Evolutionary conservation across 2,797 vertebrate species (phyloP).

Genomic region (Parauchenoglanis ngamensis): DNA sequence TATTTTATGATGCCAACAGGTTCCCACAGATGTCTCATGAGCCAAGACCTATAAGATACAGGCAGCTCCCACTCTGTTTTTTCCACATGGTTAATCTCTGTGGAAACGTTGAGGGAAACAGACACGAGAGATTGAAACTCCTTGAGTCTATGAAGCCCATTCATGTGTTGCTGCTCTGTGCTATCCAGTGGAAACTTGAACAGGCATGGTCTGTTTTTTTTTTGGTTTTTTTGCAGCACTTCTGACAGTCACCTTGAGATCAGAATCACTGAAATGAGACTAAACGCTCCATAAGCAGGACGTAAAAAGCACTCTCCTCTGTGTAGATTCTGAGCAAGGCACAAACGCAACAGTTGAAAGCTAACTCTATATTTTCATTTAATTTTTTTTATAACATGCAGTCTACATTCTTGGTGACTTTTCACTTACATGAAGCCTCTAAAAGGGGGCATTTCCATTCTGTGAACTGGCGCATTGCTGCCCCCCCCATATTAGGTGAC

Average conservation of each 20-base stretch:
- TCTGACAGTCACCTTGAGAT: slow-evolving; percentile 24
- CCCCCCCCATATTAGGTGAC: neutral
- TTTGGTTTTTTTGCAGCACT: slow-evolving; percentile 9
- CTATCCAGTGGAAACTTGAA: slow-evolving; percentile 29
- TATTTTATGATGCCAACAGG: slow-evolving; percentile 28
- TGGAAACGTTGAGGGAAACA: slow-evolving; percentile 52
- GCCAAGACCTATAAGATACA: slow-evolving; percentile 14
- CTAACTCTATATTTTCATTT: neutral
- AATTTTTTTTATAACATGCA: neutral
- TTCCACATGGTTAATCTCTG: slow-evolving; percentile 53
- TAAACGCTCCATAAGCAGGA: slow-evolving; percentile 3
- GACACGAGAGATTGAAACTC: slow-evolving; percentile 23
- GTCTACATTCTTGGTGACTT: neutral
- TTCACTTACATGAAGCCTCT: neutral
- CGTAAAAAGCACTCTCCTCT: neutral
- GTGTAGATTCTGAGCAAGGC: neutral
- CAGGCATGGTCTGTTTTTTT: slow-evolving; percentile 6
- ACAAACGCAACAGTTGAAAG: neutral
- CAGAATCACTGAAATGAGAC: slow-evolving; percentile 9
- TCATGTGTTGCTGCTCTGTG: slow-evolving; percentile 40
- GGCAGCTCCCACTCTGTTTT: slow-evolving; percentile 46
- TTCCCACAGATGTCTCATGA: slow-evolving; percentile 27
- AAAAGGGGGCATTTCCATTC: neutral
- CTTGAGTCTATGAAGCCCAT: slow-evolving; percentile 43
- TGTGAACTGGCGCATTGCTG: neutral